phyloP scores from a whole-genome alignment of 2,113 vertebrate species.

The Ctenodactylus gundi region DNA sequence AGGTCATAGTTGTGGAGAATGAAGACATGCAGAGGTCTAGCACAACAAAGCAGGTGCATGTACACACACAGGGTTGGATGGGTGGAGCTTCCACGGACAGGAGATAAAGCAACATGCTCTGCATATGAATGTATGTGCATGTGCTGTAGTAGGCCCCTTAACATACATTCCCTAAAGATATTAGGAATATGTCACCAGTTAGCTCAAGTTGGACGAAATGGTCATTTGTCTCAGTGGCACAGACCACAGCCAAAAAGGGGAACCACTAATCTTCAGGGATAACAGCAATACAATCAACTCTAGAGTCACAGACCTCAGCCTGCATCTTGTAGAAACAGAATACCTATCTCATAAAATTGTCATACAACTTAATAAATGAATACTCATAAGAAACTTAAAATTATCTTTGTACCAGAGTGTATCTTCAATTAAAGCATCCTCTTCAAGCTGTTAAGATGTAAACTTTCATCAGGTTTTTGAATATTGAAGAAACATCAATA shows the following conservation, averaged over 20 bases:
- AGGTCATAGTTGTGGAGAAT: neutral
- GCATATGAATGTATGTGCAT: neutral
- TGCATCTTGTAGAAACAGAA: neutral
- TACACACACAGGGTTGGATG: neutral
- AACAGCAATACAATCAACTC: neutral
- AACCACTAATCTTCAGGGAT: neutral
- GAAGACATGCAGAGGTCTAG: neutral
- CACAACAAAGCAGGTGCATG: neutral
- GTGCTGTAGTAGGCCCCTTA: no score
- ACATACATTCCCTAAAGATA: neutral
- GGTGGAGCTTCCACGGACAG: neutral
- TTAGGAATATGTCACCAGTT: neutral
- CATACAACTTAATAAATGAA: conserved; percentile 10
- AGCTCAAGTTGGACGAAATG: neutral
- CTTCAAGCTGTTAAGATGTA: neutral
- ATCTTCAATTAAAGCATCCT: neutral
- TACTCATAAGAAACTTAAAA: neutral
- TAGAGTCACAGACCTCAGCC: neutral
- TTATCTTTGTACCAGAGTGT: neutral
- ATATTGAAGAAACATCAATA: conserved; percentile 23
- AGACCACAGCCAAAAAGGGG: no score
- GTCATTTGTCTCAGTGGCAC: neutral
- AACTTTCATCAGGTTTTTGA: neutral
- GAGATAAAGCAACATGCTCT: neutral
- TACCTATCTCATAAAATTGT: neutral